Conservation (phyloP, 1,140 invertebrate genomes). For the Zaprionus ornatus region DNA sequence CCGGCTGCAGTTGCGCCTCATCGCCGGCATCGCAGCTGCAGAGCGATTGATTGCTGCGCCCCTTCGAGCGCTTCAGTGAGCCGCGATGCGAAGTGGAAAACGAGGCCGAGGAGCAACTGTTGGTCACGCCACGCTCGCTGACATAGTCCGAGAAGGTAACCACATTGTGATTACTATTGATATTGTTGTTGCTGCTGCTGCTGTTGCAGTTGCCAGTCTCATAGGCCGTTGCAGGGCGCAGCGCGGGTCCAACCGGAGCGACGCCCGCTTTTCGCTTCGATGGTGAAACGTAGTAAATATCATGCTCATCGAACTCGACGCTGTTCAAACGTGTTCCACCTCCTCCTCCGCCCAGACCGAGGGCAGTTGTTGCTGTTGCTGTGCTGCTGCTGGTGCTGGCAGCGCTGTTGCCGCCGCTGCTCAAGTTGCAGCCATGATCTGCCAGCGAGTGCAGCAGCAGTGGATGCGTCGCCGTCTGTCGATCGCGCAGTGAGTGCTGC, state of each 20-base stretch:
- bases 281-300: constrained; percentile 79
- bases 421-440: constrained; percentile 70
- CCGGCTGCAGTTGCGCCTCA: constrained; percentile 75
- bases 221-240: constrained; percentile 47
- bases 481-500: constrained; percentile 60
- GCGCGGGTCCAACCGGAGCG: constrained; percentile 39
- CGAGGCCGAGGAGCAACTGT: constrained; percentile 30
- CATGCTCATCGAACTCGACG: constrained; percentile 77
- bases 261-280: constrained; percentile 76
- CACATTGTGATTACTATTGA: constrained; percentile 58
- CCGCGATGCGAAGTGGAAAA: constrained; percentile 60
- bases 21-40: constrained; percentile 80
- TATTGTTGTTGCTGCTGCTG: constrained; percentile 13
- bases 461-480: constrained; percentile 34
- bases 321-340: constrained; percentile 30
- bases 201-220: constrained; percentile 39
- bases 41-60: constrained; percentile 81
- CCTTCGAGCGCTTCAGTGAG: constrained; percentile 78
- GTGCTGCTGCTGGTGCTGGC: constrained; percentile 77
- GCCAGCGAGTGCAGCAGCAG: constrained; percentile 59
- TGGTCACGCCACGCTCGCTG: constrained; percentile 61
- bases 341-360: constrained; percentile 19
- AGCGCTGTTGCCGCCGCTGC: constrained; percentile 71
- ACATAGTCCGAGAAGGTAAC: constrained; percentile 76
- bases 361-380: constrained; percentile 67